Evolutionary conservation across 2,797 vertebrate genomes (phyloP).

Genomic region (Parauchenoglanis punctatus): DNA sequence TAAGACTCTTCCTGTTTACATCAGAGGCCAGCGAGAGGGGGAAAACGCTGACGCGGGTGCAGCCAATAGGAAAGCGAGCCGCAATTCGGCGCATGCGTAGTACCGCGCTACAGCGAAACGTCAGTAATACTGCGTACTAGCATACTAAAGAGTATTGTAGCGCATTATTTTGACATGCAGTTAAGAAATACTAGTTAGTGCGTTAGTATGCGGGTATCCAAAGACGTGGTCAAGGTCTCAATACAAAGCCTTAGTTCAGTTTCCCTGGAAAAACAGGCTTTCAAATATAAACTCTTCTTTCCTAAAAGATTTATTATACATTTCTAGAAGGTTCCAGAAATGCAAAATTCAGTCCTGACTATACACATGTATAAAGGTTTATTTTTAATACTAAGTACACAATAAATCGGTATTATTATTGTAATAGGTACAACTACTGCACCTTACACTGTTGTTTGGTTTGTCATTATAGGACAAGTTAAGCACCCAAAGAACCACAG

Average conservation of each 20-base stretch:
- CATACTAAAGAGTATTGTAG: neutral
- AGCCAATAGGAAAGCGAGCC: constrained; percentile 56
- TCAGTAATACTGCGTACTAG: neutral
- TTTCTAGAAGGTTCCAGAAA: neutral
- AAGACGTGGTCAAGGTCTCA: neutral
- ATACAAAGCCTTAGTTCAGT: neutral
- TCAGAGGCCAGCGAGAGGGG: constrained; percentile 39
- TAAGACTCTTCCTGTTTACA: constrained; percentile 72
- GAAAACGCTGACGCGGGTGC: constrained; percentile 37
- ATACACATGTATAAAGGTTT: no score
- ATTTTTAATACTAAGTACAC: neutral
- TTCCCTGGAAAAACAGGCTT: neutral
- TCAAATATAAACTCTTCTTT: neutral
- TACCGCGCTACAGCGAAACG: neutral
- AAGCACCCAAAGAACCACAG: neutral
- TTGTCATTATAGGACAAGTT: neutral
- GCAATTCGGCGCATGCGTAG: neutral
- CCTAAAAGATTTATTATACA: neutral
- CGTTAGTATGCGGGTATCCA: constrained; percentile 10
- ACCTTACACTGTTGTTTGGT: neutral
- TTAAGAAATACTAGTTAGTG: neutral
- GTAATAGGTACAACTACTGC: neutral
- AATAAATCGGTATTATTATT: neutral
- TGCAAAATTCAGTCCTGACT: neutral
- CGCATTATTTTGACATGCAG: neutral